Percentiles rank a stretch among this genome's conserved stretches.
These are phyloP conservation scores for Champsocephalus gunnari DNA, from an alignment of 2,797 vertebrate genomes.

Conservation along the genomic window DNA sequence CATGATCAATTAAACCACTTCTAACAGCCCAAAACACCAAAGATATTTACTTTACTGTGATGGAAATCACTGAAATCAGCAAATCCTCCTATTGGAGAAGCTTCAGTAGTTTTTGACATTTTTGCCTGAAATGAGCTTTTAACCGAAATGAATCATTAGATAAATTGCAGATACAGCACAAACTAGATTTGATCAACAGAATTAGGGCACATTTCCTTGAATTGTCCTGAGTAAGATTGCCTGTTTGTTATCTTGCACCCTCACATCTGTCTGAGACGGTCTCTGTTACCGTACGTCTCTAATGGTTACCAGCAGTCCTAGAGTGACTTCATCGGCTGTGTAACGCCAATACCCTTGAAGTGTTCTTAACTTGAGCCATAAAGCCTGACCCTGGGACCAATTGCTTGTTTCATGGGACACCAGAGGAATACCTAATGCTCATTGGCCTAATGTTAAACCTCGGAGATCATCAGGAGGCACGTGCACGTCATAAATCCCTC, in stretches of 20 bases:
- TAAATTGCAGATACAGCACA: not conserved
- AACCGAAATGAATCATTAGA: not conserved
- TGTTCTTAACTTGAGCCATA: conserved; percentile 51
- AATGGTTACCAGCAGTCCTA: conserved; percentile 51
- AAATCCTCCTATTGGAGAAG: not conserved
- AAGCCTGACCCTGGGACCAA: conserved; percentile 46
- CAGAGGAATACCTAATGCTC: conserved; percentile 54
- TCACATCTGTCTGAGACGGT: conserved; percentile 22
- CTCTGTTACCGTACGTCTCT: conserved; percentile 28
- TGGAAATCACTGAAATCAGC: not conserved
- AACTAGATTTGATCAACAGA: not conserved
- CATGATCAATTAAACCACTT: too few relatives aligned
- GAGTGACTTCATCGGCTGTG: conserved; percentile 52
- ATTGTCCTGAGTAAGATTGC: not conserved
- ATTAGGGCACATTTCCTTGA: not conserved
- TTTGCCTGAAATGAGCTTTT: not conserved
- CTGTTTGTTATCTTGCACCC: conserved; percentile 3
- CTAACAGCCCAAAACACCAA: not conserved
- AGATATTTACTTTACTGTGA: not conserved
- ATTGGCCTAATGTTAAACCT: conserved; percentile 37
- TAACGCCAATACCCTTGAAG: conserved; percentile 66
- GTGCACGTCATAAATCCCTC: conserved; percentile 43
- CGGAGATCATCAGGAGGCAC: conserved; percentile 17
- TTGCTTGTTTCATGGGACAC: conserved; percentile 47
- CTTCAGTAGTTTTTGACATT: not conserved